Percentiles rank a stretch among this genome's conserved stretches.
Evolutionary conservation across 2,113 vertebrate species (phyloP).

Genomic region (Psilopsiagon aurifrons): DNA sequence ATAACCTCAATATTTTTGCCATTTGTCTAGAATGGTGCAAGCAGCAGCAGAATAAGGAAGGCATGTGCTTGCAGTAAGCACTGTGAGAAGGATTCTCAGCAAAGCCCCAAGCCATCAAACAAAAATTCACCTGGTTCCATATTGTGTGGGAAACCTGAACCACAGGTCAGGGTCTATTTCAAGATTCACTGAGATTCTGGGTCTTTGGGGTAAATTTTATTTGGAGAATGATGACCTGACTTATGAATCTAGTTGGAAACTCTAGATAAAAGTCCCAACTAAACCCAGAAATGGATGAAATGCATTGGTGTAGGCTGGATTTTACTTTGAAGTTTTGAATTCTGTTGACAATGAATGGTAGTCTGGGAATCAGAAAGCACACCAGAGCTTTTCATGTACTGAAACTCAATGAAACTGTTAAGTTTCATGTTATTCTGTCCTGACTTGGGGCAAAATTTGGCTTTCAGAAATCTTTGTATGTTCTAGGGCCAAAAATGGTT

Average conservation of each 20-base stretch:
- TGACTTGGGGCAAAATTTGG: not conserved
- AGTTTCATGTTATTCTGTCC: not conserved
- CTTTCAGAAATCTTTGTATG: not conserved
- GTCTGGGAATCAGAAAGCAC: not conserved
- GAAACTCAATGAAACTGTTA: not conserved
- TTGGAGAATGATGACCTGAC: not conserved
- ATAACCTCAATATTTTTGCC: not conserved
- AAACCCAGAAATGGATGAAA: not conserved
- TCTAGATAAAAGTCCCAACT: not conserved
- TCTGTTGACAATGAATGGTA: not conserved
- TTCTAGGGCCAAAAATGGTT: not conserved
- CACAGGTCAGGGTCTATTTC: not conserved
- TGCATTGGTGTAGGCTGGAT: not conserved
- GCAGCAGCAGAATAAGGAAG: not conserved
- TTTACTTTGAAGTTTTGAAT: not conserved
- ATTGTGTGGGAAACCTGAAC: not conserved
- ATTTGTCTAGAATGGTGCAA: not conserved
- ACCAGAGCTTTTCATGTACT: not conserved
- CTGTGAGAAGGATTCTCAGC: not conserved
- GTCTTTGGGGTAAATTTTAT: not conserved
- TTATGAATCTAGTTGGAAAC: not conserved
- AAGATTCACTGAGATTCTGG: not conserved
- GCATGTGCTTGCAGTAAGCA: not conserved
- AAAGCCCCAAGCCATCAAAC: not conserved
- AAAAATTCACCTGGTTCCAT: not conserved